Evolutionary conservation across 1,140 invertebrate genomes (phyloP).

Genomic region (Nixonia krombeini): DNA sequence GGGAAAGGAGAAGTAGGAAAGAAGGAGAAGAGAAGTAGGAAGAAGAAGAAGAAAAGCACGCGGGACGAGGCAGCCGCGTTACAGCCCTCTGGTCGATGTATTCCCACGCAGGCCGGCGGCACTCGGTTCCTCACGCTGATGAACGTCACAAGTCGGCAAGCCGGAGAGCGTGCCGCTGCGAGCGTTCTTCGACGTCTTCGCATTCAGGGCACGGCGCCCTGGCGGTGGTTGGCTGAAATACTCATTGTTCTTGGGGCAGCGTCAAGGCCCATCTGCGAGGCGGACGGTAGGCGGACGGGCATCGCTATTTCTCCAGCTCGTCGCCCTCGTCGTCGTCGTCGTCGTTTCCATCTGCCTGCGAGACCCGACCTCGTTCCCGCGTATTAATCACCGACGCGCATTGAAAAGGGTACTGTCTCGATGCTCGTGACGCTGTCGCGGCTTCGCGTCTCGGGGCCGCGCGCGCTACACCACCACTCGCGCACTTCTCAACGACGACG

Average conservation of each 20-base stretch:
- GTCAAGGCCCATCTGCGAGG: constrained; percentile 45
- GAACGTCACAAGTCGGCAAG: constrained; percentile 14
- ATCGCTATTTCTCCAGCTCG: constrained; percentile 1
- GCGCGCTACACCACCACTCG: too few species aligned
- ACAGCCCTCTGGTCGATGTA: constrained; percentile 26
- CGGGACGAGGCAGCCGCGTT: constrained; percentile 20
- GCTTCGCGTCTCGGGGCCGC: too few species aligned
- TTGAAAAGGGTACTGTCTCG: too few species aligned
- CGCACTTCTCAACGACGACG: too few species aligned
- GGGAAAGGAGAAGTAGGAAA: not conserved
- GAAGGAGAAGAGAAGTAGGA: constrained; percentile 13
- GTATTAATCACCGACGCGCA: too few species aligned
- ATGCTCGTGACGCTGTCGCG: too few species aligned
- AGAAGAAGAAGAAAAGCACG: constrained; percentile 28
- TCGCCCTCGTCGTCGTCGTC: not conserved
- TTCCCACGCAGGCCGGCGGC: constrained; percentile 34
- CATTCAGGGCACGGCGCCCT: constrained; percentile 43
- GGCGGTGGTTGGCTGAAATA: constrained; percentile 44
- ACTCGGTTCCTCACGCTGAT: constrained; percentile 8
- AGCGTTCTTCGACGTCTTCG: constrained; percentile 30
- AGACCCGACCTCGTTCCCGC: too few species aligned
- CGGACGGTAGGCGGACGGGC: constrained; percentile 21
- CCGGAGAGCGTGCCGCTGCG: constrained; percentile 15
- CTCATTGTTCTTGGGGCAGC: constrained; percentile 54
- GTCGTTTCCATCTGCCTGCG: not conserved